These are phyloP conservation scores for Megaleporinus macrocephalus DNA, from an alignment of 2,113 vertebrate species.

Conservation along the genomic window DNA sequence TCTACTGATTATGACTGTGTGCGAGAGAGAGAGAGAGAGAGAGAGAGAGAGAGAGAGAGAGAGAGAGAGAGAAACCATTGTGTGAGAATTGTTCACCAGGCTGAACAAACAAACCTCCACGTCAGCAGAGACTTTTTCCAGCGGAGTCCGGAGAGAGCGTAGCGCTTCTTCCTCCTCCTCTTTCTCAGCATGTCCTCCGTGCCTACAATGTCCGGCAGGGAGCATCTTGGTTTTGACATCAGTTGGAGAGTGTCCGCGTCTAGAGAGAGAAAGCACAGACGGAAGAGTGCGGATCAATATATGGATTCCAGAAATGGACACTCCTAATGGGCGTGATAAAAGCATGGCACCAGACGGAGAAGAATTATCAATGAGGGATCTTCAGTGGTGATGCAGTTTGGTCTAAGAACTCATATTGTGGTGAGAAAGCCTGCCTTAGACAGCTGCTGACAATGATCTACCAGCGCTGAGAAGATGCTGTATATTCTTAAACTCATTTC, in stretches of 20 bases:
- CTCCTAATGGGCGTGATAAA: constrained; percentile 17
- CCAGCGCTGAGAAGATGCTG: too few relatives aligned
- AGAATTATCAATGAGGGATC: neutral
- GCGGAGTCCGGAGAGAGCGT: constrained; percentile 76
- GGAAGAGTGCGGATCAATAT: constrained; percentile 35
- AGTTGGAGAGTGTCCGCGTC: constrained; percentile 77
- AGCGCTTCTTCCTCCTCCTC: constrained; percentile 76
- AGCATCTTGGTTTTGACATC: constrained; percentile 86
- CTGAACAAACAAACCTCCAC: constrained; percentile 76
- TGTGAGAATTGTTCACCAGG: neutral
- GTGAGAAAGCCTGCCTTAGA: too few relatives aligned
- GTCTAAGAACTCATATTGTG: too few relatives aligned
- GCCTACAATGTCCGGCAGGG: constrained; percentile 85
- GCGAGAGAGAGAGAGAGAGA: too few relatives aligned
- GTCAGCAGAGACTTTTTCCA: constrained; percentile 83
- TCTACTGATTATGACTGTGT: too few relatives aligned
- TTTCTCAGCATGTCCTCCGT: constrained; percentile 75
- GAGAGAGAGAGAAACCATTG: too few relatives aligned
- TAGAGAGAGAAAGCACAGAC: constrained; percentile 54
- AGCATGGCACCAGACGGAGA: neutral
- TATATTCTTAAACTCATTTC: too few relatives aligned
- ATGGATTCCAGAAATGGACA: constrained; percentile 20
- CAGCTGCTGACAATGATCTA: too few relatives aligned
- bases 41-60: too few relatives aligned
- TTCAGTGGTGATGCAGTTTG: neutral